phyloP scores from a whole-genome alignment of 2,888 invertebrate species.

The Tryphoninae sp. region DNA sequence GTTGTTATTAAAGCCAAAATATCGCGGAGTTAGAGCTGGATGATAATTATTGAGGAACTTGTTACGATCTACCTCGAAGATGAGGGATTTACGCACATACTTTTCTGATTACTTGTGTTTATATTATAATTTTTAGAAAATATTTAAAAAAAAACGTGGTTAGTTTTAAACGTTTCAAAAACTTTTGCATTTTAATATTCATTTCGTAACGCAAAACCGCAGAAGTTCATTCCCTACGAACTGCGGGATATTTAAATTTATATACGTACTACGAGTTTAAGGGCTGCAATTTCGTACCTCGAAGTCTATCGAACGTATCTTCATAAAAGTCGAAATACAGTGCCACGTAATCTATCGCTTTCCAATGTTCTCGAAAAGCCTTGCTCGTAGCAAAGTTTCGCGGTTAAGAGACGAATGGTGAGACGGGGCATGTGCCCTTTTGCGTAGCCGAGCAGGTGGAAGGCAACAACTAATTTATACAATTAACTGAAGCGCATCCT shows the following conservation, averaged over 20 bases:
- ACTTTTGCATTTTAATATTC: no score
- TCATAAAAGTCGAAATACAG: conserved; percentile 29
- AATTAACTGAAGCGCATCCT: conserved; percentile 61
- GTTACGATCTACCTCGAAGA: not conserved
- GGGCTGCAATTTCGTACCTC: not conserved
- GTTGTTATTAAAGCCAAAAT: not conserved
- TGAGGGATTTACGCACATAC: not conserved
- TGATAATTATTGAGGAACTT: not conserved
- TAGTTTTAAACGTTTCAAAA: no score
- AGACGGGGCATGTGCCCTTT: conserved; percentile 27
- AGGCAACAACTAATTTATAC: conserved; percentile 63
- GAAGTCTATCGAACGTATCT: conserved; percentile 12
- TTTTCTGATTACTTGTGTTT: not conserved
- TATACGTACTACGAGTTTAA: no score
- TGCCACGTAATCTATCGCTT: conserved; percentile 16
- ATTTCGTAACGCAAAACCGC: no score
- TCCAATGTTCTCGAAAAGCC: not conserved
- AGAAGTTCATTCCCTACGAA: no score
- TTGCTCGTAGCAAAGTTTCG: conserved; percentile 2
- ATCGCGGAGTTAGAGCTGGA: not conserved
- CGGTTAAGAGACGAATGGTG: conserved; percentile 21
- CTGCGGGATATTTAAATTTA: no score
- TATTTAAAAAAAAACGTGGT: no score
- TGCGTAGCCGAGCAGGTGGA: conserved; percentile 36
- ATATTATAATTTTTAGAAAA: not conserved